Evolutionary conservation across 2,113 vertebrate species (phyloP).

Genomic region (Hystrix brachyura): DNA sequence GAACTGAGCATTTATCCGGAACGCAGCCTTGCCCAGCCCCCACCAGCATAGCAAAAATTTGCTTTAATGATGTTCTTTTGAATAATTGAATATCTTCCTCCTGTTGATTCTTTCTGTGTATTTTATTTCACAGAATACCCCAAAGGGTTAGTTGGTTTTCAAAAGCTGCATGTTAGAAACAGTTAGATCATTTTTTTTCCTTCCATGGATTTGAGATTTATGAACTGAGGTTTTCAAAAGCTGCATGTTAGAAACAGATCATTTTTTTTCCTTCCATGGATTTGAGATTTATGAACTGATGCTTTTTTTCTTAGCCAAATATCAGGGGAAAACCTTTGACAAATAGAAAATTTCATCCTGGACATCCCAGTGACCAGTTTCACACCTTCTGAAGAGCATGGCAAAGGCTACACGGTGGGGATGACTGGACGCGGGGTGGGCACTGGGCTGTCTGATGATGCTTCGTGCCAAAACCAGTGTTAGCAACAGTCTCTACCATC

Average conservation of each 20-base stretch:
- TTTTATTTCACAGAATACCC: slow-evolving; percentile 63
- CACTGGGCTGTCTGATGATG: slow-evolving; percentile 54
- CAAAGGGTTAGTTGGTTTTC: slow-evolving; percentile 73
- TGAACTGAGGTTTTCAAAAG: slow-evolving; percentile 77
- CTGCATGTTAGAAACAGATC: slow-evolving; percentile 46
- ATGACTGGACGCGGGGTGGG: slow-evolving; percentile 51
- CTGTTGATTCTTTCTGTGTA: slow-evolving; percentile 66
- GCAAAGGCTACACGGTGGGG: not conserved
- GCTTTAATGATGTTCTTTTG: slow-evolving; percentile 65
- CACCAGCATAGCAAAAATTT: not conserved
- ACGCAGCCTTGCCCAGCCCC: not conserved
- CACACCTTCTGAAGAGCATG: slow-evolving; percentile 71
- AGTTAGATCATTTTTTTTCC: slow-evolving; percentile 67
- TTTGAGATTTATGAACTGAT: slow-evolving; percentile 77
- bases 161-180: slow-evolving; percentile 64
- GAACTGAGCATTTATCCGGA: slow-evolving; percentile 59
- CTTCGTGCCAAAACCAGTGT: slow-evolving; percentile 49
- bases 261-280: slow-evolving; percentile 72
- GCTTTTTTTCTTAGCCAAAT: slow-evolving; percentile 81
- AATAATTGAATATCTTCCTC: slow-evolving; percentile 70
- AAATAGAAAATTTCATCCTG: slow-evolving; percentile 78
- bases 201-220: slow-evolving; percentile 75
- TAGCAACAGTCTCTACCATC: not conserved
- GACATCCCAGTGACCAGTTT: slow-evolving; percentile 61
- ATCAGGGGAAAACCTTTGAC: slow-evolving; percentile 70